These are phyloP conservation scores for Colletes collaris DNA, from an alignment of 2,888 invertebrate genomes.

Conservation along the genomic window DNA sequence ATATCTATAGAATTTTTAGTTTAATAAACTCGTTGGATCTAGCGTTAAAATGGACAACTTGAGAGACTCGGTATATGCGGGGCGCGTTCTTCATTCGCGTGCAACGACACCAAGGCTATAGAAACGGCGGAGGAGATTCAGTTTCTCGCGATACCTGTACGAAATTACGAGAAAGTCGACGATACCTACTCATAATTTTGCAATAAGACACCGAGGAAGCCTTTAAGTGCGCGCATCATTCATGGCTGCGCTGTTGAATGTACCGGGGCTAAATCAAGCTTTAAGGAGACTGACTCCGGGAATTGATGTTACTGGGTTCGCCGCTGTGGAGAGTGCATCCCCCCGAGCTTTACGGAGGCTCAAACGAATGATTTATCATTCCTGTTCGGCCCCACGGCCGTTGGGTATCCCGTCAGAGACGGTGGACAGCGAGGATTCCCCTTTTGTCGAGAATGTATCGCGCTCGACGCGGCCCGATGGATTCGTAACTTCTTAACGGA, in stretches of 20 bases:
- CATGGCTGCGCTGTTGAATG: conserved; percentile 28
- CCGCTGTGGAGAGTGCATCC: conserved; percentile 13
- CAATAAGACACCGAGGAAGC: conserved; percentile 28
- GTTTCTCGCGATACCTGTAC: background rate
- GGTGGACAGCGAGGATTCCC: conserved; percentile 15
- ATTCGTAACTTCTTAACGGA: background rate
- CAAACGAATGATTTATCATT: conserved; percentile 62
- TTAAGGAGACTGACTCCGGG: conserved; percentile 29
- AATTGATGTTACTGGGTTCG: conserved; percentile 55
- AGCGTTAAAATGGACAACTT: too few relatives aligned
- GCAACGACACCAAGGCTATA: background rate
- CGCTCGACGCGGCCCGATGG: background rate
- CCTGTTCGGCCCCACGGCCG: conserved; percentile 7
- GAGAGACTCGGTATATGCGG: too few relatives aligned
- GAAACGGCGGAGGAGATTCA: background rate
- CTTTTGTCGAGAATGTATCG: background rate
- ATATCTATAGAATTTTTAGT: too few relatives aligned
- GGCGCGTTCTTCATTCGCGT: background rate
- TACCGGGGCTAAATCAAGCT: conserved; percentile 43
- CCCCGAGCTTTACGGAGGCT: conserved; percentile 25
- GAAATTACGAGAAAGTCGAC: background rate
- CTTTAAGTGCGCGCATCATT: conserved; percentile 56
- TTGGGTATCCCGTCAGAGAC: background rate
- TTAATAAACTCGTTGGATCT: too few relatives aligned
- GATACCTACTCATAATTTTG: conserved; percentile 38